Evolutionary conservation across 1,140 invertebrate genomes (phyloP), one percentile per base, ranked within the genome.

Genomic region (Pachyrhynchus sulphureomaculatus): DNA sequence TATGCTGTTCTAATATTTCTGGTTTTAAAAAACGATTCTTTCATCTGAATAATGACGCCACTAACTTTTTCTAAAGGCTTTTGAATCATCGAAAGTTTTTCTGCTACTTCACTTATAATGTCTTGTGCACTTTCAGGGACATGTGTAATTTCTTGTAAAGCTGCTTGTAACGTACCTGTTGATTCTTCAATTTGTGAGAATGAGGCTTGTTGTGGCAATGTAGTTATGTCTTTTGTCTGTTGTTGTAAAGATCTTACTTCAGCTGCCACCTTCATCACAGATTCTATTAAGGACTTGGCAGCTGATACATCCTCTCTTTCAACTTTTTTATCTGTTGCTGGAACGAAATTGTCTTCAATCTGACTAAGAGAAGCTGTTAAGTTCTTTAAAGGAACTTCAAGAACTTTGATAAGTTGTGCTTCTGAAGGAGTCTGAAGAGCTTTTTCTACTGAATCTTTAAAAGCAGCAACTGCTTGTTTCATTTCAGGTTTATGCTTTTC

Each of bases 1-100:
- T 58, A 23, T 63, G 12, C 23, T 48, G n/a, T 51, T 58, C 39
- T 36, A 26, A 29, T 45, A 59, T 24, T 36, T 64, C 49, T n/a
- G 55, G 34, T 47, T 41, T 54, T 10, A 15, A 39, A 23, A 42
- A 41, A 26, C n/a, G 21, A 20, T 36, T 44, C 15, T 56, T 56
- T 62, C 2, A 33, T 41, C 10, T 41, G 17, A n/a, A 62, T 32
- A 48, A 63, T n/a, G 9, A 52, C 33, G 20, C 44, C 32, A 10
- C 24, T 29, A 17, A 63, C 12, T 33, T 57, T 32, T 24, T 57
- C 45, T 10, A 58, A 2, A 12, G 61, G 61, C 42, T 63, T 21
- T 41, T 5, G 13, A 26, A 53, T 23, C 9, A 6, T 26, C 13
- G 33, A 17, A 4, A 53, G 1, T 2, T 17, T 20, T 53, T 53